These are phyloP conservation scores for Lepidocyrtoides sp. DNA, from an alignment of 2,888 invertebrate species.

Conservation along the genomic window DNA sequence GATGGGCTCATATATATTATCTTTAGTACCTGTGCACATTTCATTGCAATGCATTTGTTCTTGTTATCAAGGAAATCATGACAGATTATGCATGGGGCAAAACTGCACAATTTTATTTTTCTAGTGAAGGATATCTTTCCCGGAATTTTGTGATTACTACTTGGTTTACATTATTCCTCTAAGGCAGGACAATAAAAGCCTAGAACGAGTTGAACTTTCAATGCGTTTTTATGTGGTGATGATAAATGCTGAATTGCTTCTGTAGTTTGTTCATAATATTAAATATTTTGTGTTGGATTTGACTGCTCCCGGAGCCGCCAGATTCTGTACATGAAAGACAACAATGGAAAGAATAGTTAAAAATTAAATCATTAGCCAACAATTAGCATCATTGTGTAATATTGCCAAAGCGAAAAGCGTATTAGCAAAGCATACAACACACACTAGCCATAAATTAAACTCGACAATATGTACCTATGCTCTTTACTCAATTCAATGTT, in stretches of 20 bases:
- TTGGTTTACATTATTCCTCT: not conserved
- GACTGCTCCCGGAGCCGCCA: slow-evolving; percentile 92
- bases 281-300: slow-evolving; percentile 88
- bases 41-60: too few species aligned
- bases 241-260: not conserved
- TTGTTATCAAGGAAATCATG: slow-evolving; percentile 45
- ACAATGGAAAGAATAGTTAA: slow-evolving; percentile 23
- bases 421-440: not conserved
- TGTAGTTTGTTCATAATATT: not conserved
- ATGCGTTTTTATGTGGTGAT: not conserved
- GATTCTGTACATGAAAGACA: slow-evolving; percentile 90
- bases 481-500: too few species aligned
- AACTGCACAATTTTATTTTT: slow-evolving; percentile 31
- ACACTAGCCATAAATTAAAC: not conserved
- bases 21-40: not conserved
- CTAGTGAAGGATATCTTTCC: slow-evolving; percentile 37
- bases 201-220: not conserved
- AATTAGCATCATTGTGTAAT: not conserved
- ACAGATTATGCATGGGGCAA: slow-evolving; percentile 32
- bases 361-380: slow-evolving; percentile 10
- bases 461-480: too few species aligned
- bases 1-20: not conserved
- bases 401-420: not conserved
- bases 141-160: slow-evolving; percentile 13
- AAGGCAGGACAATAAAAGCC: not conserved